phyloP scores from a whole-genome alignment of 2,888 invertebrate species.

The Calameuta filiformis region DNA sequence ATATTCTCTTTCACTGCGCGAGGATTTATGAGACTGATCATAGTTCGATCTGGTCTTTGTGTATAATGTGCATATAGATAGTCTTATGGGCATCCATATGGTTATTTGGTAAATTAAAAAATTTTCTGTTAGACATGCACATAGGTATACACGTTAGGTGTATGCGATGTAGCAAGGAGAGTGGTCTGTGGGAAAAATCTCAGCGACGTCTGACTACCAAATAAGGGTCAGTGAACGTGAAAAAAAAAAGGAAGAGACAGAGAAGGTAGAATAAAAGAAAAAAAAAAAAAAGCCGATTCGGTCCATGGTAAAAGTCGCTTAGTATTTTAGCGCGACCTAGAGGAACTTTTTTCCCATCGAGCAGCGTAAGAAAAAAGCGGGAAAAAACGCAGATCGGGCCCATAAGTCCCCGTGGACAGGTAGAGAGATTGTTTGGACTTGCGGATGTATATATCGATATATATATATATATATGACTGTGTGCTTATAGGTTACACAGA shows the following conservation, averaged over 20 bases:
- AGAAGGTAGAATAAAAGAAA: constrained; percentile 21
- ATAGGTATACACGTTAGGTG: not conserved
- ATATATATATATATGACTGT: not conserved
- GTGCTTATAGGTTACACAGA: not conserved
- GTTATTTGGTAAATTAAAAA: not conserved
- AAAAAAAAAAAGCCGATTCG: not conserved
- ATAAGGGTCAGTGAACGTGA: constrained; percentile 22
- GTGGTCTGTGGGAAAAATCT: not conserved
- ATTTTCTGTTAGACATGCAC: not conserved
- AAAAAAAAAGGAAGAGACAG: constrained; percentile 26
- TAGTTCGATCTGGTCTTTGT: not conserved
- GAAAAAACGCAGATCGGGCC: not conserved
- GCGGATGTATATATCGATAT: not conserved
- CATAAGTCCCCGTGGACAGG: constrained; percentile 8
- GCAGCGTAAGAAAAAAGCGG: not conserved
- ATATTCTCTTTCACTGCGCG: not conserved
- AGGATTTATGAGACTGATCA: not conserved
- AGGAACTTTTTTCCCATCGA: constrained; percentile 3
- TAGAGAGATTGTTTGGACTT: constrained; percentile 3
- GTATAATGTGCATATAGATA: not conserved
- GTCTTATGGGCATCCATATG: not conserved
- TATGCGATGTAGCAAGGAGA: not conserved
- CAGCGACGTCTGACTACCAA: not conserved
- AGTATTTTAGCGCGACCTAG: not conserved
- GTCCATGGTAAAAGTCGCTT: not conserved